Base-by-base conservation (phyloP, 2,113 vertebrate genomes). In the Agapornis roseicollis region DNA sequence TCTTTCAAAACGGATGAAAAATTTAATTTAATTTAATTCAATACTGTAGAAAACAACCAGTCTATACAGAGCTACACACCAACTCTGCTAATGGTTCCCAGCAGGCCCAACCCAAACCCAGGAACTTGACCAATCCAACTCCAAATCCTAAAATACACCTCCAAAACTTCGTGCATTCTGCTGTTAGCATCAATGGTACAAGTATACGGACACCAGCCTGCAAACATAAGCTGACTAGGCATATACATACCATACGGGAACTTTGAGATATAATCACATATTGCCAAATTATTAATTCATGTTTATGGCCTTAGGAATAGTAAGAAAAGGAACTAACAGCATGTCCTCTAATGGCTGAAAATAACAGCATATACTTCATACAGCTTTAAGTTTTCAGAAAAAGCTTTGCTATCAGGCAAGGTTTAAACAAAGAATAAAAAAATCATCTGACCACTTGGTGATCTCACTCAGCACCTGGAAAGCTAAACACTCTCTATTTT, bases 391-490 rank as follows among this genome's bases (percentile, higher is more conserved):
- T 65, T 91, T 94, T 82, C 63, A 58, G 64, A 49, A 78, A 76
- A 76, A 64, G 47, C 50, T 73, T 88, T 88, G 35, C 22, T 81
- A 91, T 89, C 76, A 90, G 83, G 37, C 41, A 91, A 66, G 76
- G 74, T 28, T 74, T 46, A 80, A 55, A 85, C 20, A 65, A 68
- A 76, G n/a, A 50, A 39, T 6, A 60, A 76, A 39, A 55, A 55
- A 44, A 4, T 61, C 18, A 61, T 80, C 64, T 91, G 53, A 63
- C 65, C 46, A 89, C 47, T 78, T 68, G n/a, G 42, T 95, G 88
- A 93, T 94, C 81, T 96, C 92, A 88, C 35, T 66, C 35, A 55
- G 89, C 79, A 94, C 89, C 96, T 96, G 85, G 70, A 96, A 97
- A 97, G 82, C 24, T 94, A 95, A 97, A 94, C 91, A 80, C 11